Evolutionary conservation across 2,888 invertebrate species (phyloP).

Genomic region (Escarpia spicata): DNA sequence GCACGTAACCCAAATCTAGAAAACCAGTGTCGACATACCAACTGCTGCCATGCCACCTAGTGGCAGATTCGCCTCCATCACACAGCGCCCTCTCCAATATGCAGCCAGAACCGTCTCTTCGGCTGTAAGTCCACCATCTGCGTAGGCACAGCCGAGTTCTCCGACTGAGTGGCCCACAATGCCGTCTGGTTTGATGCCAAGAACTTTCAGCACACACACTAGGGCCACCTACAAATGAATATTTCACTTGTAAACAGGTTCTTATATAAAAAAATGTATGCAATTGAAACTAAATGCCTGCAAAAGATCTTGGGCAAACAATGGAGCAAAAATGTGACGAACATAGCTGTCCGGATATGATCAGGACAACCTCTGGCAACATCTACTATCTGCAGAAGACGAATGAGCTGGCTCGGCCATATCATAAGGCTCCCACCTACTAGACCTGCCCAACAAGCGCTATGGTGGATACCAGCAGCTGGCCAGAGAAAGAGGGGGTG

Average conservation of each 20-base stretch:
- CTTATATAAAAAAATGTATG: no score
- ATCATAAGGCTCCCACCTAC: no score
- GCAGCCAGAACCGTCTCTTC: conserved; percentile 94
- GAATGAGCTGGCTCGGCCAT: no score
- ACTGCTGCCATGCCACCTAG: conserved; percentile 65
- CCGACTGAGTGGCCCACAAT: conserved; percentile 96
- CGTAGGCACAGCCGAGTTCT: conserved; percentile 94
- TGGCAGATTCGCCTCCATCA: conserved; percentile 60
- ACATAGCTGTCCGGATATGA: no score
- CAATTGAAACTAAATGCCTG: no score
- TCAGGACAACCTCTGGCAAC: no score
- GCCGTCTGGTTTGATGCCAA: conserved; percentile 87
- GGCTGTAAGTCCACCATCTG: conserved; percentile 92
- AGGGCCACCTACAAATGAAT: conserved; percentile 77
- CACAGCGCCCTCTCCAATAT: conserved; percentile 78
- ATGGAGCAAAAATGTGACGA: no score
- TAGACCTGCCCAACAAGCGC: no score
- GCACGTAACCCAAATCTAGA: background rate
- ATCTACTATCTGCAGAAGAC: no score
- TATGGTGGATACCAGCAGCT: no score
- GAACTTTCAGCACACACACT: conserved; percentile 83
- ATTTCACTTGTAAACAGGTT: background rate
- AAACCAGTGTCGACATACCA: conserved; percentile 45
- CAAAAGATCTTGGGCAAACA: no score
- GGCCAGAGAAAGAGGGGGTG: no score